A percentile compares a stretch with the other conserved stretches of the same genome.
Conservation (phyloP, 2,888 invertebrate genomes). For the Tenthredo livida region DNA sequence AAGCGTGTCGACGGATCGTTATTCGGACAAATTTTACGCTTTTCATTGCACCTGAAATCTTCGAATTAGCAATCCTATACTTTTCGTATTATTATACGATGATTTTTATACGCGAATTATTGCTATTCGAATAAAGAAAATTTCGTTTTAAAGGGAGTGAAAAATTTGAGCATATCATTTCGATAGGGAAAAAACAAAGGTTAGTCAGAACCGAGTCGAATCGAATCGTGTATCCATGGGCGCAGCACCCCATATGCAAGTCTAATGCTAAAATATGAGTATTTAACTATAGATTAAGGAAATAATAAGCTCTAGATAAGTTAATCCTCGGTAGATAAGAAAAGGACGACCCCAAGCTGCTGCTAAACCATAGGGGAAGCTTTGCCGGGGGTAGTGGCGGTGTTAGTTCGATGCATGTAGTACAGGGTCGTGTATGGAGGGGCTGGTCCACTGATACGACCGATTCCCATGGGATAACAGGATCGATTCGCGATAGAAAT, state of each 20-base stretch:
- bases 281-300: slow-evolving; percentile 77
- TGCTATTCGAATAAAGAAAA: not conserved
- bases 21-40: not conserved
- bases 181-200: not conserved
- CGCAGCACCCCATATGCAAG: slow-evolving; percentile 56
- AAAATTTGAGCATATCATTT: not conserved
- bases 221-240: slow-evolving; percentile 36
- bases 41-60: not conserved
- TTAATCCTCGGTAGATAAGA: slow-evolving; percentile 76
- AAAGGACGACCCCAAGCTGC: slow-evolving; percentile 47
- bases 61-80: not conserved
- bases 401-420: slow-evolving; percentile 61
- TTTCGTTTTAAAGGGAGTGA: not conserved
- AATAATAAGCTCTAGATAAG: slow-evolving; percentile 77
- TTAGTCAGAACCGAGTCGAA: slow-evolving; percentile 31
- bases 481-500: slow-evolving; percentile 78
- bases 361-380: slow-evolving; percentile 55
- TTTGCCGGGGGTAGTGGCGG: slow-evolving; percentile 42
- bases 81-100: not conserved
- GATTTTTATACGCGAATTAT: too few relatives aligned
- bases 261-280: slow-evolving; percentile 77
- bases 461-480: slow-evolving; percentile 75
- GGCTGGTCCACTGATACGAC: slow-evolving; percentile 42
- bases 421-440: slow-evolving; percentile 57
- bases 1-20: not conserved